Evolutionary conservation across 2,888 invertebrate genomes (phyloP), one percentile per base, ranked within the genome.

Genomic region (Scaptomyza parva): DNA sequence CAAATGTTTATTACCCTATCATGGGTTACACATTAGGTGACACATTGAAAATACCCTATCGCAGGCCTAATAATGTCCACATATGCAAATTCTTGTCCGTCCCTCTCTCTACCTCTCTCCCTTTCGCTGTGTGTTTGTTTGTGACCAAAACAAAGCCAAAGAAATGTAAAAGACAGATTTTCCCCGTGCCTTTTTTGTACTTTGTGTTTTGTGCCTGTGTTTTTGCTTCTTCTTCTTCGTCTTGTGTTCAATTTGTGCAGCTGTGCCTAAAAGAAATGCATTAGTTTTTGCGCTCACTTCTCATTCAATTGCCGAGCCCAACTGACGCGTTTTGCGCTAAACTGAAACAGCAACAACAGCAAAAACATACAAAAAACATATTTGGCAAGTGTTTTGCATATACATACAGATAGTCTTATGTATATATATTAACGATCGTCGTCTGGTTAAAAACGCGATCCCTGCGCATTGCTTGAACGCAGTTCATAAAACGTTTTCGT

Each of bases 101-200:
- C 17, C n/a, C 33, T 35, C 12, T 12, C n/a, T n/a, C n/a, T n/a
- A n/a, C n/a, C n/a, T n/a, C n/a, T n/a, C n/a, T n/a, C n/a, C n/a
- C n/a, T n/a, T n/a, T n/a, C n/a, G n/a, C n/a, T n/a, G n/a, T n/a
- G n/a, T n/a, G n/a, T n/a, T n/a, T n/a, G 43, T 48, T 69, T 53
- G 52, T 54, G 78, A 53, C 55, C 53, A 73, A 86, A 84, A 87
- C 87, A 80, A 81, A 81, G 80, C 80, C 80, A 81, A 87, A 81
- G 80, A 81, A 81, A 87, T 82, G 82, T 82, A 58, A 64, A 60
- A 70, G 50, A 58, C 41, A n/a, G n/a, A n/a, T n/a, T n/a, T n/a
- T n/a, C n/a, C n/a, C n/a, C n/a, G n/a, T n/a, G n/a, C n/a, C n/a
- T n/a, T n/a, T 43, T 48, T 35, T 41, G 26, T 24, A 5, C 24